Conservation (phyloP, 1,140 invertebrate genomes). For the Chrysomallon squamiferum region DNA sequence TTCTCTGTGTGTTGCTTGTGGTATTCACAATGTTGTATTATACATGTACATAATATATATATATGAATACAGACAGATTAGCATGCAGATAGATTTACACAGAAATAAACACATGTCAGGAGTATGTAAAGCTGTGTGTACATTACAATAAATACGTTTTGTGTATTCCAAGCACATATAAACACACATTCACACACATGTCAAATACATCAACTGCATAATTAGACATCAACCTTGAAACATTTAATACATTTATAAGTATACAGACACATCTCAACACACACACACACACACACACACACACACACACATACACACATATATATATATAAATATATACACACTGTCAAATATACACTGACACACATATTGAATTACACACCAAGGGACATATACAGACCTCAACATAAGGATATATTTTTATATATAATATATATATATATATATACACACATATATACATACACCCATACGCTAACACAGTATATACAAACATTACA, state of each 20-base stretch:
- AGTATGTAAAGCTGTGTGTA: too few species aligned
- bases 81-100: not conserved
- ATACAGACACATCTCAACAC: not conserved
- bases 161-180: too few species aligned
- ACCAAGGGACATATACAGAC: not conserved
- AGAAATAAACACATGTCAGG: not conserved
- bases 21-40: too few species aligned
- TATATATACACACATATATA: not conserved
- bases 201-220: not conserved
- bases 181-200: not conserved
- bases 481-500: too few species aligned
- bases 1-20: too few species aligned
- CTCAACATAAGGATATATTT: not conserved
- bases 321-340: not conserved
- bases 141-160: too few species aligned
- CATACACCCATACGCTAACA: not conserved
- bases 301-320: conserved; percentile 11
- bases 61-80: too few species aligned
- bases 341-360: not conserved
- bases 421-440: not conserved
- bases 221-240: not conserved
- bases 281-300: conserved; percentile 10
- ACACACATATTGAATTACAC: not conserved
- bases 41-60: too few species aligned
- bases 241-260: too few species aligned